Evolutionary conservation across 2,113 vertebrate genomes (phyloP), one percentile per base, ranked within the genome.

Genomic region (Syngnathus floridae): DNA sequence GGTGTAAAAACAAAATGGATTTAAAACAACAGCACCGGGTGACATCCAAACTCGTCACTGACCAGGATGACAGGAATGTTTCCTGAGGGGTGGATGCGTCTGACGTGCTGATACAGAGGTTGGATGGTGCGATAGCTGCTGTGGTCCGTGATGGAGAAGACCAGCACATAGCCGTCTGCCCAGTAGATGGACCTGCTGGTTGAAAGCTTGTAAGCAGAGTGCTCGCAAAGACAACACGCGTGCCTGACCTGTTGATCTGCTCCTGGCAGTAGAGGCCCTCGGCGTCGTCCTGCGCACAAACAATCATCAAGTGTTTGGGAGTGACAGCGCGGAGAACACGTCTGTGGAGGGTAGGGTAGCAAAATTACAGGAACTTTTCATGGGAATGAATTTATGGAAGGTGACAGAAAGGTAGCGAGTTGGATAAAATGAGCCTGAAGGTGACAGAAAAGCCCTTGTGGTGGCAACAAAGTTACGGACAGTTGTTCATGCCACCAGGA

Each of bases 101-200:
- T 87, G 72, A 96, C 89, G 38, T 95, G 94, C 77, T 95, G 93
- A 89, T 95, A 93, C 4, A 96, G 86, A 0, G 94, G 93, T 2
- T 93, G 93, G 75, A 97, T 89, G 70, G 92, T 86, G 2, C 89
- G 85, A 84, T 93, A 97, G 86, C 95, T 97, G 76, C 84, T 89
- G 5, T 91, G 87, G 87, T 96, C 94, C 1, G 95, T 95, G 87
- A 97, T 95, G 88, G 95, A 95, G 60, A 93, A 97, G 0, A 94
- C 95, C 19, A 96, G 86, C 1, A 97, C 93, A 38, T 95, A 97
- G 7, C 94, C 94, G 13, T 97, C 95, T 0, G 95, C 95, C 95
- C 95, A 97, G 88, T 96, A 95, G 87, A 97, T 94, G 0, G 94
- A 95, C 91, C 94, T 96, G 88, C 0, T 48, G 31, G 51, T 12